A percentile compares a stretch with the other conserved stretches of the same genome.
These are phyloP conservation scores for Echeneis naucrates DNA, from an alignment of 2,797 vertebrate genomes.

Conservation along the genomic window DNA sequence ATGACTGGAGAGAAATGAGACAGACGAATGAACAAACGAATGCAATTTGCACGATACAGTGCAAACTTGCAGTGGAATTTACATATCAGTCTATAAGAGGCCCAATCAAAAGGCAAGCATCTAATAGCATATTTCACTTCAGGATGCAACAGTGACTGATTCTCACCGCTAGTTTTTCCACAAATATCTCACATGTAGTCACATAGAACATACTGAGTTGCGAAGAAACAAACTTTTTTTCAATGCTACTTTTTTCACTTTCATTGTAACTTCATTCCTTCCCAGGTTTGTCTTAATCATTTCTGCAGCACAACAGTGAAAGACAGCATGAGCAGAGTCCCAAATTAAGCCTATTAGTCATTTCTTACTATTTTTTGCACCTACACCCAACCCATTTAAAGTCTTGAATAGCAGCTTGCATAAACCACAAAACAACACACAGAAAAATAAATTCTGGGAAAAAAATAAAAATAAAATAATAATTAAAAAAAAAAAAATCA, in stretches of 20 bases:
- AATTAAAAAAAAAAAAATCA: background rate
- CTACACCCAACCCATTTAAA: constrained; percentile 36
- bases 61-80: constrained; percentile 60
- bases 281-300: constrained; percentile 45
- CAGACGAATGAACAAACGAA: constrained; percentile 57
- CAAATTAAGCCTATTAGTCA: constrained; percentile 64
- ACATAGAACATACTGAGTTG: constrained; percentile 16
- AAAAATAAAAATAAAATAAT: background rate
- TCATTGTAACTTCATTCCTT: constrained; percentile 69
- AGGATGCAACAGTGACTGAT: constrained; percentile 40
- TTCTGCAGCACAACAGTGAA: constrained; percentile 45
- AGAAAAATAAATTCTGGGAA: constrained; percentile 29
- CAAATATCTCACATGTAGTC: constrained; percentile 41
- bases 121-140: constrained; percentile 54
- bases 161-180: constrained; percentile 30
- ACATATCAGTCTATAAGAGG: constrained; percentile 64
- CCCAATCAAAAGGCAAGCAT: constrained; percentile 58
- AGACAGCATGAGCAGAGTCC: constrained; percentile 47
- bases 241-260: constrained; percentile 59
- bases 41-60: constrained; percentile 53
- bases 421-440: constrained; percentile 16
- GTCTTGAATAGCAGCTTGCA: constrained; percentile 28
- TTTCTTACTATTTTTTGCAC: constrained; percentile 44
- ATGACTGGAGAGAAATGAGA: constrained; percentile 52
- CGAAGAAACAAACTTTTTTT: constrained; percentile 39